Base-by-base conservation (phyloP, 1,140 invertebrate genomes). In the Lepidurus packardi region DNA sequence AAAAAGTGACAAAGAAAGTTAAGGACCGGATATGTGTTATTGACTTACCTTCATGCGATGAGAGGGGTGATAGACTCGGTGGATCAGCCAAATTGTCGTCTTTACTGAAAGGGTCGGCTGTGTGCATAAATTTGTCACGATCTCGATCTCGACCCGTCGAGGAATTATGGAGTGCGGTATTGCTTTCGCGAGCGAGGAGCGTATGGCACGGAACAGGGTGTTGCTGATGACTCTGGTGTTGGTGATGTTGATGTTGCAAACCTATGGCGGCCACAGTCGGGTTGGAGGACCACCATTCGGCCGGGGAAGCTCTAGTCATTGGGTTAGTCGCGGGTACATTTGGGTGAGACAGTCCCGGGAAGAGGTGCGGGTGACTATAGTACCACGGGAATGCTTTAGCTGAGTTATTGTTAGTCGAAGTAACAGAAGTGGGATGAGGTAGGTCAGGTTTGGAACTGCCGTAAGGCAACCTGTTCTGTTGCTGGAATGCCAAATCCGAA, bases 391-490 rank as follows among this genome's bases (percentile, higher is more conserved):
- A 65, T 21, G 53, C 13, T 65, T 65, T 65, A 21, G 53, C 16
- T 21, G 53, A 21, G 21, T 65, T 65, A 21, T 65, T 65, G 53
- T 13, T 65, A 65, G 16, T 34, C 34, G 34, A 4, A 34, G 34
- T 34, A 34, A 34, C 34, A 2, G 34, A 34, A 3, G 34, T 65
- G 21, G 53, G 16, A 65, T 65, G 16, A 21, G 53, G 21, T 7
- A 65, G 53, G 21, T 65, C 53, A 16, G 53, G 53, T 65, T 65
- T 65, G 13, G 16, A 65, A 21, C 53, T 21, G 6, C 16, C 53
- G 53, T 65, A 65, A 65, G 53, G 53, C 53, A 65, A 21, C 21
- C 53, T 65, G 53, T 65, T 65, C 53, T 65, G 53, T 65, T 65
- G 53, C 13, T 65, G 53, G 53, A 65, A 65, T 7, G 53, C 53